These are phyloP conservation scores for Heliconius congener DNA, from an alignment of 1,140 invertebrate species.

Conservation along the genomic window DNA sequence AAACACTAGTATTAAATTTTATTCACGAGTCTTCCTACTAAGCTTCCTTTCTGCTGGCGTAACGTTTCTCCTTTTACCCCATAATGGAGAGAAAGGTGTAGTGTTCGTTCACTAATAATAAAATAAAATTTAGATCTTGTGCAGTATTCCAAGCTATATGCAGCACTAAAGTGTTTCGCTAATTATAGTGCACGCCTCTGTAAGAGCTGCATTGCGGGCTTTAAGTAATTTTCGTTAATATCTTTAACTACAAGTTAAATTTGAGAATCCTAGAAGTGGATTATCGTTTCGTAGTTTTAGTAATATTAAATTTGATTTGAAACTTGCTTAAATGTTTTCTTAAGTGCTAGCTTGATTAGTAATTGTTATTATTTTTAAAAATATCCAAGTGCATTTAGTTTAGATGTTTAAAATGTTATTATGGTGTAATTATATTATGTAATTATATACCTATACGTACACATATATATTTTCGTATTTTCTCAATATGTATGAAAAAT, in stretches of 20 bases:
- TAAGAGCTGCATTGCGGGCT: constrained; percentile 68
- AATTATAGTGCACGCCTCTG: constrained; percentile 64
- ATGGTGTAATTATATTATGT: too few species aligned
- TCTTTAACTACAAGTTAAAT: constrained; percentile 57
- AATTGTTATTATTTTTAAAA: too few species aligned
- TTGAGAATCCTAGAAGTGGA: constrained; percentile 34
- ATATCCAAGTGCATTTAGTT: too few species aligned
- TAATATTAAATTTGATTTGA: constrained; percentile 6
- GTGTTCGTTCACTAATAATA: constrained; percentile 49
- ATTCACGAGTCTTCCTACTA: constrained; percentile 27
- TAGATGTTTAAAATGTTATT: too few species aligned
- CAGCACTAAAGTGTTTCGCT: constrained; percentile 61
- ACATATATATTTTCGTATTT: too few species aligned
- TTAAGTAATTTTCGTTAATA: constrained; percentile 71
- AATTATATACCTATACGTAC: too few species aligned
- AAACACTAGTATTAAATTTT: constrained; percentile 32
- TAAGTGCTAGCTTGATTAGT: background rate
- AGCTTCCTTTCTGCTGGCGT: constrained; percentile 3
- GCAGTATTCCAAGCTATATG: constrained; percentile 43
- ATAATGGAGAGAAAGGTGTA: constrained; percentile 41
- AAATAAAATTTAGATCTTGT: constrained; percentile 61
- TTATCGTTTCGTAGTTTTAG: constrained; percentile 26
- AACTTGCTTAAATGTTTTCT: background rate
- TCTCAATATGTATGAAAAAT: too few species aligned
- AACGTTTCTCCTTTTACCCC: constrained; percentile 30